These are phyloP conservation scores for Lutjanus argentimaculatus DNA, from an alignment of 2,797 vertebrate genomes.

Conservation along the genomic window DNA sequence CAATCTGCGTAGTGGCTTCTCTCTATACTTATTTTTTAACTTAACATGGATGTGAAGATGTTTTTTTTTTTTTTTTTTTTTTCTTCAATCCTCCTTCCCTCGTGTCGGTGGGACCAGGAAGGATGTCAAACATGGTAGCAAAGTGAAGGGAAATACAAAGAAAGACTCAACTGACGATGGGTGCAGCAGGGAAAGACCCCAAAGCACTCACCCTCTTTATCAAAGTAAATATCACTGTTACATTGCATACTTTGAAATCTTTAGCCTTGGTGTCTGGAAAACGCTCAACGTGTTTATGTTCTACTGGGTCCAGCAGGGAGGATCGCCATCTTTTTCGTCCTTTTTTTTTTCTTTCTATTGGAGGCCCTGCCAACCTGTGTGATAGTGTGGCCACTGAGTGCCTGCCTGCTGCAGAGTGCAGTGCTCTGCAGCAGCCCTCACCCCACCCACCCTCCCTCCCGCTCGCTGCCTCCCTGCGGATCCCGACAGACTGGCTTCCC, in stretches of 20 bases:
- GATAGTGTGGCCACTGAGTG: conserved; percentile 88
- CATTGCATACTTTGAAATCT: conserved; percentile 82
- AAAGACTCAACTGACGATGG: conserved; percentile 65
- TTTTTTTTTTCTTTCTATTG: conserved; percentile 51
- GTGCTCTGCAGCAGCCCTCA: conserved; percentile 79
- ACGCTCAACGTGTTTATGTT: conserved; percentile 61
- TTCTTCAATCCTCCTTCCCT: conserved; percentile 72
- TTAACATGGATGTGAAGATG: conserved; percentile 78
- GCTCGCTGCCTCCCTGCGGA: conserved; percentile 71
- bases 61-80: conserved; percentile 31
- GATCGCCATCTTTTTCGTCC: conserved; percentile 51
- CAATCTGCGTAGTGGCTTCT: conserved; percentile 83
- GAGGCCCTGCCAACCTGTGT: conserved; percentile 84
- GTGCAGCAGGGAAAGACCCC: conserved; percentile 60
- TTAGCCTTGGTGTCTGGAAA: conserved; percentile 83
- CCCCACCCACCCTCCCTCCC: conserved; percentile 12
- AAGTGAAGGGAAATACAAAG: conserved; percentile 84
- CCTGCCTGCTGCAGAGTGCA: conserved; percentile 86
- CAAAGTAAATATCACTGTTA: conserved; percentile 88
- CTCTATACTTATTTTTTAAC: conserved; percentile 78
- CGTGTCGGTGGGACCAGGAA: conserved; percentile 77
- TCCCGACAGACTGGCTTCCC: conserved; percentile 73
- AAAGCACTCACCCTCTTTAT: conserved; percentile 69
- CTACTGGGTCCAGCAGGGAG: conserved; percentile 76
- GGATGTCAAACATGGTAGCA: conserved; percentile 85